Base-by-base conservation (phyloP, 2,113 vertebrate genomes). In the Sardina pilchardus region DNA sequence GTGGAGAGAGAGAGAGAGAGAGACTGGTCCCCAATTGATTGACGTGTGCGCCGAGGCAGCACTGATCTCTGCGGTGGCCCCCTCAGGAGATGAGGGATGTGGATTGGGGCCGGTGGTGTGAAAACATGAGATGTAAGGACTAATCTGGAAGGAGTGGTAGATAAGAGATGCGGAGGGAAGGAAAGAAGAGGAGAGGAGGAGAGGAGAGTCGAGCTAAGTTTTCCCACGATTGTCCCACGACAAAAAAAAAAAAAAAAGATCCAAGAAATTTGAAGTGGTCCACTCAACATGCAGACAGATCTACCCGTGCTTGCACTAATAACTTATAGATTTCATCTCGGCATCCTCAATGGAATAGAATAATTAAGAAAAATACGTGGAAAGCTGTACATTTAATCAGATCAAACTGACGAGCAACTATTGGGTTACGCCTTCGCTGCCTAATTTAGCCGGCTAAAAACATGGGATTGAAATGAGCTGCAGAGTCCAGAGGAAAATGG, bases 21-120 rank as follows among this genome's bases (percentile, higher is more conserved):
- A 67, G 24, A 10, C 0, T 26, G 6, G 4, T 1, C 24, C 16
- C 92, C 94, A 93, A 94, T 91, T 94, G 95, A 95, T 94, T 96
- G 94, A 95, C 94, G 92, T 93, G 91, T 93, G 93, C 93, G 93
- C 88, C 94, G 94, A 95, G 89, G 92, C 89, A 90, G 91, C 92
- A 94, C 92, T 93, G 93, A 94, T 94, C 93, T 95, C 93, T 89
- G 92, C 83, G 87, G 92, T 44, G 88, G 45, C 45, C 45, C 84
- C 44, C 75, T 82, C 86, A 85, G 87, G 87, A 93, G 83, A 63
- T 48, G 30, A 12, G 67, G 90, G 89, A 93, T 91, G 91, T 63
- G 87, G 91, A 92, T 88, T 89, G 89, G 89, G 75, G 56, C 82
- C 86, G 89, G 88, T 90, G 89, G 87, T 91, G 86, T 90, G 90